A percentile compares a stretch with the other conserved stretches of the same genome.
Evolutionary conservation across 2,113 vertebrate species (phyloP).

Genomic region (Nannospalax galili): DNA sequence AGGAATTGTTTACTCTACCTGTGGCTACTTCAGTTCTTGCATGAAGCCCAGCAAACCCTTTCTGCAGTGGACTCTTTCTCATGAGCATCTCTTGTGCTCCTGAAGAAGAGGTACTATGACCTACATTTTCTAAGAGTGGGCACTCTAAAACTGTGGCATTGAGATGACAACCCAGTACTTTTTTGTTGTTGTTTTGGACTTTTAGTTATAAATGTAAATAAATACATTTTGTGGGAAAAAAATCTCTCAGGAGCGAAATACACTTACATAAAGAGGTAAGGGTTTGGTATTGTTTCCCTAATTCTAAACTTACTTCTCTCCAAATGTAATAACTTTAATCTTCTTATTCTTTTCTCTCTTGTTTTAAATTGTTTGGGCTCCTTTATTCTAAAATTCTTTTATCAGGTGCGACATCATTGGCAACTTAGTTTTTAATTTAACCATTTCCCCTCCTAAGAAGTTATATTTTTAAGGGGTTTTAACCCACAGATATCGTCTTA

Average conservation of each 20-base stretch:
- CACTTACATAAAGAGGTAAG: not conserved
- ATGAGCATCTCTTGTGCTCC: not conserved
- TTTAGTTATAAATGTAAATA: slow-evolving; percentile 25
- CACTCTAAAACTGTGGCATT: not conserved
- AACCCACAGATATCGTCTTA: not conserved
- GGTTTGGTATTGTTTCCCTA: not conserved
- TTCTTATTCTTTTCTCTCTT: not conserved
- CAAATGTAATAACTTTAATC: not conserved
- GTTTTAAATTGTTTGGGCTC: slow-evolving; percentile 27
- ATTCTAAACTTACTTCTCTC: not conserved
- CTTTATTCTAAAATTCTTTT: not conserved
- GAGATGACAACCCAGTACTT: not conserved
- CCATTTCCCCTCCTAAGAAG: not conserved
- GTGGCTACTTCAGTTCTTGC: not conserved
- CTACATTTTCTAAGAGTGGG: not conserved
- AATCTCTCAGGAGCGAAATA: not conserved
- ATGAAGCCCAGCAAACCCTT: not conserved
- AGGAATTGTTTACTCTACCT: not conserved
- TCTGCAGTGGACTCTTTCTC: not conserved
- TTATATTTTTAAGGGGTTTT: not conserved
- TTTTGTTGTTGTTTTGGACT: not conserved
- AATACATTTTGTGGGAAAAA: not conserved
- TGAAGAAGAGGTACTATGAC: too few species aligned
- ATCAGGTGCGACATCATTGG: not conserved
- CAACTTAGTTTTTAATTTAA: not conserved